Percentiles rank a stretch among this genome's conserved stretches.
Conservation (phyloP, 2,888 invertebrate genomes). For the Parthenolecanium corni region DNA sequence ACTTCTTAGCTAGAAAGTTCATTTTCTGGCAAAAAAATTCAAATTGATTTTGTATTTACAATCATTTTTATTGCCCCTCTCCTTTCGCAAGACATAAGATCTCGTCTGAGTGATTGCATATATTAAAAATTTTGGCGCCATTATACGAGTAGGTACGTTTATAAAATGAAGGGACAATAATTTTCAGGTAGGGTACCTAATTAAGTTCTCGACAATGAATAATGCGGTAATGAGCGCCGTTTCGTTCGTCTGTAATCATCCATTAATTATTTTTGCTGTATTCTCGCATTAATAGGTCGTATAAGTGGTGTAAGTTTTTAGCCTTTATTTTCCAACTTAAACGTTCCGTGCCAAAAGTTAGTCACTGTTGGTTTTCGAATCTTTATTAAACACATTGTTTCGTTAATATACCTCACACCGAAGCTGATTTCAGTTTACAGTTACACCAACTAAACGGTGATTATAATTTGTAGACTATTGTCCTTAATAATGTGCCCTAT, state of each 20-base stretch:
- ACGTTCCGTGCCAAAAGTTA: slow-evolving; percentile 13
- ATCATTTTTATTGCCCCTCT: no score
- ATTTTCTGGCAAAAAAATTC: no score
- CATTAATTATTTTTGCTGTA: slow-evolving; percentile 13
- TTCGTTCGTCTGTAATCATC: slow-evolving; percentile 5
- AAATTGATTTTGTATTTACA: no score
- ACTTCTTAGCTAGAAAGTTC: no score
- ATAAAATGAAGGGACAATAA: no score
- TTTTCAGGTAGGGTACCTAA: no score
- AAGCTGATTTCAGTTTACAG: not conserved
- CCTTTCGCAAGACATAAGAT: no score
- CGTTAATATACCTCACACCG: slow-evolving; percentile 7
- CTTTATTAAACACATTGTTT: slow-evolving; percentile 27
- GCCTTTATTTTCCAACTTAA: slow-evolving; percentile 2
- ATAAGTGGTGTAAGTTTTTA: slow-evolving; percentile 16
- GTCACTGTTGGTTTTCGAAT: slow-evolving; percentile 19
- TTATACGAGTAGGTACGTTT: no score
- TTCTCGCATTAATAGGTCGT: slow-evolving; percentile 15
- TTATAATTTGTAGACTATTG: slow-evolving; percentile 24
- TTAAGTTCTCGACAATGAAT: no score
- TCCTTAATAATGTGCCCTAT: slow-evolving; percentile 20
- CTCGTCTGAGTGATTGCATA: no score
- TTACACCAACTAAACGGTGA: slow-evolving; percentile 20
- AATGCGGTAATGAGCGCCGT: no score
- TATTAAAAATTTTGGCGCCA: no score